phyloP scores from a whole-genome alignment of 2,797 vertebrate genomes.

The Chaetodon trifasciatus region DNA sequence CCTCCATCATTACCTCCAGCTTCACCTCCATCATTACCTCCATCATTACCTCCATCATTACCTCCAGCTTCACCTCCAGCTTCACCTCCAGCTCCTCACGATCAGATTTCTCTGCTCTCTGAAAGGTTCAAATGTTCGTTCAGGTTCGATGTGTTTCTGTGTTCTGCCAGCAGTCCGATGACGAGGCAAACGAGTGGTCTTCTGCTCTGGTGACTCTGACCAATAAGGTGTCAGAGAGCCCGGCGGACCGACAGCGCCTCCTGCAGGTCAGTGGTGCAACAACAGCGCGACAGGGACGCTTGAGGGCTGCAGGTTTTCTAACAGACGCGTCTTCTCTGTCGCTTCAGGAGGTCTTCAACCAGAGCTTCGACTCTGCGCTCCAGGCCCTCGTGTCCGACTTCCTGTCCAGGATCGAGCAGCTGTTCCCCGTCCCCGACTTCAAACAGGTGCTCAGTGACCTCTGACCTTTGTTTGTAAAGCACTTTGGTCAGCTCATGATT shows the following conservation, averaged over 20 bases:
- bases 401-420: slow-evolving; percentile 75
- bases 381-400: slow-evolving; percentile 72
- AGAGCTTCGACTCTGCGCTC: slow-evolving; percentile 72
- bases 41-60: no score
- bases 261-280: slow-evolving; percentile 59
- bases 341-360: slow-evolving; percentile 73
- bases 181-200: not conserved
- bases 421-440: slow-evolving; percentile 77
- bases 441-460: slow-evolving; percentile 65
- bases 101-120: no score
- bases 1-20: no score
- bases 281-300: not conserved
- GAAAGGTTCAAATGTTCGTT: no score
- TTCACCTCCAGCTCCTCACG: no score
- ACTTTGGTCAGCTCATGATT: no score
- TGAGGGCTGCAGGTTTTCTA: not conserved
- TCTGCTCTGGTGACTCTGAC: slow-evolving; percentile 47
- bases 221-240: slow-evolving; percentile 17
- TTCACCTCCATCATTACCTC: no score
- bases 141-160: not conserved
- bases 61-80: no score
- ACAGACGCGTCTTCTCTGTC: not conserved
- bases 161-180: slow-evolving; percentile 30
- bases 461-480: no score
- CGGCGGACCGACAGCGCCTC: slow-evolving; percentile 52